Base-by-base conservation (phyloP, 2,888 invertebrate genomes). In the Endomychus coccineus region DNA sequence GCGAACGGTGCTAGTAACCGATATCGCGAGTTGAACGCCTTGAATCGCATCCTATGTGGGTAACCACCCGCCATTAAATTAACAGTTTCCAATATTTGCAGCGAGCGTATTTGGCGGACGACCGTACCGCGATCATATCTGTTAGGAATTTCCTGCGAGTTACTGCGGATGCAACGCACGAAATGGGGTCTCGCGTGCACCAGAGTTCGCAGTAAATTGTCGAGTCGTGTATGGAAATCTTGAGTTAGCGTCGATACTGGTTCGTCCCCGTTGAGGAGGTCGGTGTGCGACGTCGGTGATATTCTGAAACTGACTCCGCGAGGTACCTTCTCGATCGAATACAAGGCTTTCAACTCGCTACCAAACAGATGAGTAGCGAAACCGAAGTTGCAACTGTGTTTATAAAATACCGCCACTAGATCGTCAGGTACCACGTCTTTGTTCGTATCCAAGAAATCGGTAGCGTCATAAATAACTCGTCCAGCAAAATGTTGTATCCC, bases 341-440 rank as follows among this genome's bases (percentile, higher is more conserved):
- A 84, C 9, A 87, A 67, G 2, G 83, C 80, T 70, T 91, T 91
- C 43, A 95, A 70, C 64, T 95, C 95, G 34, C 86, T 82, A 1
- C 91, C 89, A 62, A 95, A 95, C n/a, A 95, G 71, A 62, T 95
- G 92, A 11, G 91, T 90, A 1, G 90, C 94, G 65, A 95, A 95
- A n/a, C 94, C 94, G 66, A 95, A 95, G 62, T 88, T 91, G 67
- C 94, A 95, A 37, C 80, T 81, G 55, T 90, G 84, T 56, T 87
- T 87, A 67, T 91, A 87, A 67, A 95, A 95, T 2, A 91, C 89
- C 1, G 87, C 83, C 2, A 95, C 86, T 53, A 94, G 70, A 62
- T 94, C 92, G 61, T 91, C 92, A 2, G 91, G 88, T 29, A 94
- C 83, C 7, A 86, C 82, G 67, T 95, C 94, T 46, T 87, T 81